Base-by-base conservation (phyloP, 2,888 invertebrate genomes). In the Pseudolycoriella hygida region DNA sequence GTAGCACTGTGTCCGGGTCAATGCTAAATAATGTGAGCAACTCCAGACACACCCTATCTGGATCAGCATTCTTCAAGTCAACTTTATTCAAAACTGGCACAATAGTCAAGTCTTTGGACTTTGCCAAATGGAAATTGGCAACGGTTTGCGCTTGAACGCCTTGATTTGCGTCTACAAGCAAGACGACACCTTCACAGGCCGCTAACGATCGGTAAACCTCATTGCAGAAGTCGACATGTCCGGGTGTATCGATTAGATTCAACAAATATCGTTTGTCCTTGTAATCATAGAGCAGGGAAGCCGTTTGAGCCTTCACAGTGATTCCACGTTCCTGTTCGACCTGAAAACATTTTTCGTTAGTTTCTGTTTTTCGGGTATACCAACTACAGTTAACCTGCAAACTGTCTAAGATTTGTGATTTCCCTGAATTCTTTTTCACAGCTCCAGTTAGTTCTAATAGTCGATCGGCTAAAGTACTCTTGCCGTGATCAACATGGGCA, bases 401-500 rank as follows among this genome's bases (percentile, higher is more conserved):
- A 57, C 75, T 81, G 57, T 87, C 87, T 11, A 87, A 61, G 14
- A 87, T 74, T 66, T 86, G 86, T 45, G 73, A 71, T 52, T 73
- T 69, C 20, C 77, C 79, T 3, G 69, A 67, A 20, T 78, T 76
- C 1, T 68, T 67, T 56, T 76, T 74, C 46, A 84, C 77, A 0
- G 78, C 80, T 52, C 93, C 94, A 15, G 94, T 92, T 45, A 84
- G 66, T 73, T 97, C 96, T 12, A 98, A 64, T n/a, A 98, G 63
- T 46, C 97, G 71, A 62, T 98, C 97, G 1, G 97, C 94, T 47
- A 98, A 67, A 0, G 97, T 98, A 62, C 92, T 92, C 68, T 98
- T 98, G 0, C 97, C 97, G 70, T 97, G 97, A 63, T 98, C 97
- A 2, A 98, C 87, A 67, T 98, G 97, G n/a, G 97, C 97, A 50